Base-by-base conservation (phyloP, 2,113 vertebrate genomes). In the Podiceps cristatus region DNA sequence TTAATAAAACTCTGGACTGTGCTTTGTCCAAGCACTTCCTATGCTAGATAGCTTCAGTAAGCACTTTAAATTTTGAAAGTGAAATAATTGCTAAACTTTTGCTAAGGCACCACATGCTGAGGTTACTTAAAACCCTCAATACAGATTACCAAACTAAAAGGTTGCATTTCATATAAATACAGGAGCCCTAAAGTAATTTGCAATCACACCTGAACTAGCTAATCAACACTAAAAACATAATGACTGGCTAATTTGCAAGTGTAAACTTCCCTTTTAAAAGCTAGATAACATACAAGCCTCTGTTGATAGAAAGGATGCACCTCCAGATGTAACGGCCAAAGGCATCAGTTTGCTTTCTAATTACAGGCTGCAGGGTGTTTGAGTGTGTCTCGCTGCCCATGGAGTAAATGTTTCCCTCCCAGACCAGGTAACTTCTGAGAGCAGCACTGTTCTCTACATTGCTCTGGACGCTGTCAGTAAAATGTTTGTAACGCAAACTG, bases 161-260 rank as follows among this genome's bases (percentile, higher is more conserved):
- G 31, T 50, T 62, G 29, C 50, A 49, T 60, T 90, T 92, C 17
- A 2, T 59, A 40, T 15, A 45, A 18, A 45, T 33, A 27, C 19
- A 75, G 35, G 37, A 88, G 47, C 76, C 77, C 73, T 47, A 11
- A 64, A 75, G 15, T 42, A 64, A 85, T 40, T 71, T 50, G 80
- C 83, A 96, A 95, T 88, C 91, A 88, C 88, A 88, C 79, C 74
- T 64, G 37, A 96, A 78, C 69, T 91, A 66, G 79, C 77, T 94
- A 87, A 95, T 96, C 86, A 67, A 83, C 83, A 82, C 92, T 29
- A 13, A 86, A 96, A 72, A 96, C 91, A 59, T 42, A 95, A 71
- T 5, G 63, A 75, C 37, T 10, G 79, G 72, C 86, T 96, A 81
- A 98, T 96, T 90, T 95, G 85, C 88, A 95, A 35, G 33, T 42